Base-by-base conservation (phyloP, 2,797 vertebrate species). In the Pangasius mekongensis region DNA sequence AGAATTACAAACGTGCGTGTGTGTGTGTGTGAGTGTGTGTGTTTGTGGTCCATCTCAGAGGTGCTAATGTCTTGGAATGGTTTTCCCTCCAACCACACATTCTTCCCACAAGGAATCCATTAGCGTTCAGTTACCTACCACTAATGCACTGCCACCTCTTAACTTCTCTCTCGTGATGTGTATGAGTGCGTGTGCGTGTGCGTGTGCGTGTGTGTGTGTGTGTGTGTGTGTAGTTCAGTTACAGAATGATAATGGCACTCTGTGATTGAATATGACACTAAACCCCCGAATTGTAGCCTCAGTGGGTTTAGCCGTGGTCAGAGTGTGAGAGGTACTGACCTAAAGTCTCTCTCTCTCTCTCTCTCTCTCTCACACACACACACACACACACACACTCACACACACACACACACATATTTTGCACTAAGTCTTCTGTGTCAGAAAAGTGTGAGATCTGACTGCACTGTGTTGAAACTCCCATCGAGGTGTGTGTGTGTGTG, bases 301-400 rank as follows among this genome's bases (percentile, higher is more conserved):
- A 20, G 47, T 78, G 71, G 87, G 71, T 84, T 88, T 84, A 84
- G 82, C 30, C 5, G 24, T 77, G 87, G 71, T 77, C 82, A 84
- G 58, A 84, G 58, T 88, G 87, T 84, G 30, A 88, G 58, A 67
- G 60, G 52, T 84, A 84, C 66, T 88, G 87, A 84, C 71, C 82
- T 88, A 77, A 77, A 84, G 60, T 27, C 36, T 64, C 6, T 10
- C 47, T n/a, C 30, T 8, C 39, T 39, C 36, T 43, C 39, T 5
- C 39, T 43, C 39, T 43, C 6, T 5, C 60, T 20, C 47, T 5
- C 43, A 62, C 71, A 64, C 71, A 74, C 67, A 69, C 62, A 84
- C 60, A 24, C 82, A 27, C 60, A 54, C 47, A 14, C 39, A 60
- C 69, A 62, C 69, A 58, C 81, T 9, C 24, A 83, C 82, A 67